Base-by-base conservation (phyloP, 2,797 vertebrate genomes). In the Kryptopterus vitreolus region DNA sequence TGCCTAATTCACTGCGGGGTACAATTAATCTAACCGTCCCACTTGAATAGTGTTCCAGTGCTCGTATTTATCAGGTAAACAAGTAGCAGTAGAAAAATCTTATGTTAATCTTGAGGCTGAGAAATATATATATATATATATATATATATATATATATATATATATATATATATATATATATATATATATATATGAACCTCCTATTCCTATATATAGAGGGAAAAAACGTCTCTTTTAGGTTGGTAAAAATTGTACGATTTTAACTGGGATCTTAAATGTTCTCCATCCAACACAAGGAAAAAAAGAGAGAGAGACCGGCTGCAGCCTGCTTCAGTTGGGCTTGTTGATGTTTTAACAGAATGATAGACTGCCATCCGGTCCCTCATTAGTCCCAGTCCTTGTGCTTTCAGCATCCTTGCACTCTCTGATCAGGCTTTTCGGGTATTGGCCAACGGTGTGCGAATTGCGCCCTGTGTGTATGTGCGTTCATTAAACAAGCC, bases 391-490 rank as follows among this genome's bases (percentile, higher is more conserved):
- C 26, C 50, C 55, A 15, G 71, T 15, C 50, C 79, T 38, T 69
- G 38, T 46, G 18, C 38, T 58, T 76, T 73, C 46, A 48, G 66
- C 66, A 81, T 73, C 82, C 16, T 35, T 55, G 12, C 61, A 48
- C 10, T 66, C 38, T 74, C 11, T 81, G 87, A 33, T 80, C 77
- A 78, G 46, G 86, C 87, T 86, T 85, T n/a, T 86, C 82, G 84
- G 85, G 35, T 63, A 43, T 69, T 46, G 55, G 65, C 18, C 83
- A 82, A 82, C 87, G 88, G 86, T 83, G 87, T 66, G 18, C 55
- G 59, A 62, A 63, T 38, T 88, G 90, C 84, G 88, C 88, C 87
- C 77, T 76, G 79, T 83, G 82, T 87, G 66, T 83, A 57, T 72
- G 70, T 75, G 35, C 74, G 85, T 70, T 55, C 55, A 38, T 63